A percentile compares a stretch with the other conserved stretches of the same genome.
phyloP scores from a whole-genome alignment of 1,140 invertebrate species.

The Drosophila parvula region DNA sequence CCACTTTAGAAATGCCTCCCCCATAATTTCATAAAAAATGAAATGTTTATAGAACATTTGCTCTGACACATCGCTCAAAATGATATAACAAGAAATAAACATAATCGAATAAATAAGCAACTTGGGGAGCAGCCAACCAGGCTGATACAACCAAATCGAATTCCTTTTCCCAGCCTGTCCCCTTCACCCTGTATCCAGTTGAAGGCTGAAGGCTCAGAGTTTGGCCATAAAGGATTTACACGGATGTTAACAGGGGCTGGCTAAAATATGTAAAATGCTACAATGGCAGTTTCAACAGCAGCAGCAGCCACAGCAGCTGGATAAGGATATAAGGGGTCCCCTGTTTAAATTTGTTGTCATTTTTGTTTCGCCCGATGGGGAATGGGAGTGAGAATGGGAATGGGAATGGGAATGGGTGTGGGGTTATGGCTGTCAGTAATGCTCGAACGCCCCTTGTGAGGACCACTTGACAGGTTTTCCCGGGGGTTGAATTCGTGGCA shows the following conservation, averaged over 20 bases:
- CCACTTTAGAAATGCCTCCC: slow-evolving; percentile 5
- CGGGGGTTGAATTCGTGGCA: not conserved
- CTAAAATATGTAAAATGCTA: slow-evolving; percentile 76
- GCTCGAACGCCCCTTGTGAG: slow-evolving; percentile 68
- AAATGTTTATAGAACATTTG: slow-evolving; percentile 55
- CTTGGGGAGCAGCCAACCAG: slow-evolving; percentile 33
- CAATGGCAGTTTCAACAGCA: slow-evolving; percentile 42
- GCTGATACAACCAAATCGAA: slow-evolving; percentile 66
- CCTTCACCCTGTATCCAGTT: not conserved
- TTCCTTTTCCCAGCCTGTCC: slow-evolving; percentile 40
- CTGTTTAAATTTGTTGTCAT: slow-evolving; percentile 74
- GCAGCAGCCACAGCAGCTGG: not conserved
- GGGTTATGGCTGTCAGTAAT: slow-evolving; percentile 60
- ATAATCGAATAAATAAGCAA: slow-evolving; percentile 77
- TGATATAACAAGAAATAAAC: slow-evolving; percentile 69
- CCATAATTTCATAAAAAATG: slow-evolving; percentile 17
- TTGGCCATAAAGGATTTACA: slow-evolving; percentile 81
- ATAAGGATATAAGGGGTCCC: slow-evolving; percentile 2
- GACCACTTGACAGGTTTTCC: slow-evolving; percentile 67
- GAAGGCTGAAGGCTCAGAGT: slow-evolving; percentile 37
- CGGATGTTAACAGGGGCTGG: slow-evolving; percentile 66
- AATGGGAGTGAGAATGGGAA: slow-evolving; percentile 3
- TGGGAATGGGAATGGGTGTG: slow-evolving; percentile 11
- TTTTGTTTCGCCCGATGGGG: slow-evolving; percentile 48
- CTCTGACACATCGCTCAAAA: slow-evolving; percentile 48